A percentile compares a stretch with the other conserved stretches of the same genome.
phyloP scores from a whole-genome alignment of 1,140 invertebrate species.

The Drosophila tropicalis region DNA sequence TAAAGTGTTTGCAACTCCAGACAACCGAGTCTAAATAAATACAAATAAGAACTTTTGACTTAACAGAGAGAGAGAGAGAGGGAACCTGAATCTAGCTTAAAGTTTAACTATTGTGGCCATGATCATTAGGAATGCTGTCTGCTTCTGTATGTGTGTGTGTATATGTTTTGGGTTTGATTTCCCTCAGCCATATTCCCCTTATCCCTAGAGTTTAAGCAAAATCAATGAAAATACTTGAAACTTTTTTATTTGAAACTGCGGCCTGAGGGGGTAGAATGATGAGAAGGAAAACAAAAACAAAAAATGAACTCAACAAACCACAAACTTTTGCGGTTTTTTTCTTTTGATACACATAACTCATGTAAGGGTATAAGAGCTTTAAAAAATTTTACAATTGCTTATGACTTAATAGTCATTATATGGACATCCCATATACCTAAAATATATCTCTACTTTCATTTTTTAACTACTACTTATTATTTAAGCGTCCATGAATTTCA shows the following conservation, averaged over 20 bases:
- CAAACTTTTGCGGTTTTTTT: neutral
- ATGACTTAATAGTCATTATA: no score
- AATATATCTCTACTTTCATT: no score
- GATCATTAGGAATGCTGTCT: slow-evolving; percentile 34
- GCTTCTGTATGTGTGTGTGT: slow-evolving; percentile 5
- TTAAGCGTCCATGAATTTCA: no score
- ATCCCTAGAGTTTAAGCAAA: slow-evolving; percentile 18
- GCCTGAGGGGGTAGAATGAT: no score
- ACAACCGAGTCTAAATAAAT: slow-evolving; percentile 18
- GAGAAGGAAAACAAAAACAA: neutral
- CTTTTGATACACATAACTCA: neutral
- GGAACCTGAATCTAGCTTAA: slow-evolving; percentile 29
- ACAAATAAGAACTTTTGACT: slow-evolving; percentile 39
- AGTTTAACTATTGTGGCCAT: slow-evolving; percentile 23
- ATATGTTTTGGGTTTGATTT: neutral
- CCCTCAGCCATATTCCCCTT: neutral
- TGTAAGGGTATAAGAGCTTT: no score
- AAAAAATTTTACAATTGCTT: no score
- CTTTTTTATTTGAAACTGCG: slow-evolving; percentile 25
- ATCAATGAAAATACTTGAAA: slow-evolving; percentile 46
- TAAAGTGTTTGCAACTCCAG: slow-evolving; percentile 54
- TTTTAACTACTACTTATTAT: no score
- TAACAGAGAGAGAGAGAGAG: slow-evolving; percentile 17
- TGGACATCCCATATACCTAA: no score
- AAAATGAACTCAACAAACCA: neutral